Evolutionary conservation across 2,797 vertebrate genomes (phyloP).

Genomic region (Micrastur ruficollis): DNA sequence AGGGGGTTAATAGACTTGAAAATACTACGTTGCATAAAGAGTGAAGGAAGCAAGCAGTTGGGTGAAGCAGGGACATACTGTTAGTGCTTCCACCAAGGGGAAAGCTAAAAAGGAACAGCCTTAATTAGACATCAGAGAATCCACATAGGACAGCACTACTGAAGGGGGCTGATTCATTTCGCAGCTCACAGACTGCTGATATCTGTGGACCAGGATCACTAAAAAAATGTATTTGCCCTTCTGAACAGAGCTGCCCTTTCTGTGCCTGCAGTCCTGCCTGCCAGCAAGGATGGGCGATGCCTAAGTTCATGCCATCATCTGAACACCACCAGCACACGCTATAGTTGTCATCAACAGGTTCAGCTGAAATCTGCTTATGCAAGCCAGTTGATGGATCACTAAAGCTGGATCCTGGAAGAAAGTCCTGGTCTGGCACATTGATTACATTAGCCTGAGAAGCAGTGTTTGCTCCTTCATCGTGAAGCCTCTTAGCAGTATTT

Average conservation of each 20-base stretch:
- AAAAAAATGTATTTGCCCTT: neutral
- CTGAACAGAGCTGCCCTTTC: neutral
- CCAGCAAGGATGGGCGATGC: neutral
- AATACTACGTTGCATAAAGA: neutral
- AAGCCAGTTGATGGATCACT: neutral
- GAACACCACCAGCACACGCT: neutral
- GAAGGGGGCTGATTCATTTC: neutral
- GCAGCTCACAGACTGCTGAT: neutral
- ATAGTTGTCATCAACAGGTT: neutral
- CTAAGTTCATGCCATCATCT: neutral
- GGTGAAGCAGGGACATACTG: neutral
- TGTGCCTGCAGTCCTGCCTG: neutral
- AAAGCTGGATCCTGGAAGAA: neutral
- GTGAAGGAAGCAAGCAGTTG: neutral
- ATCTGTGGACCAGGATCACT: neutral
- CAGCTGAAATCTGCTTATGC: neutral
- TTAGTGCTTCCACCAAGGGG: accelerated
- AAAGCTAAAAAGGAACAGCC: neutral
- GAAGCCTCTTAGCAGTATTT: neutral
- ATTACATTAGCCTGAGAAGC: neutral
- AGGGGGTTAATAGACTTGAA: neutral
- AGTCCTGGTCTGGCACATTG: accelerated
- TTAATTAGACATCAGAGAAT: neutral
- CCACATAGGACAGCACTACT: neutral
- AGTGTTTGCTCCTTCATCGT: neutral